These are phyloP conservation scores for Anguilla rostrata DNA, from an alignment of 2,113 vertebrate species.

Conservation along the genomic window DNA sequence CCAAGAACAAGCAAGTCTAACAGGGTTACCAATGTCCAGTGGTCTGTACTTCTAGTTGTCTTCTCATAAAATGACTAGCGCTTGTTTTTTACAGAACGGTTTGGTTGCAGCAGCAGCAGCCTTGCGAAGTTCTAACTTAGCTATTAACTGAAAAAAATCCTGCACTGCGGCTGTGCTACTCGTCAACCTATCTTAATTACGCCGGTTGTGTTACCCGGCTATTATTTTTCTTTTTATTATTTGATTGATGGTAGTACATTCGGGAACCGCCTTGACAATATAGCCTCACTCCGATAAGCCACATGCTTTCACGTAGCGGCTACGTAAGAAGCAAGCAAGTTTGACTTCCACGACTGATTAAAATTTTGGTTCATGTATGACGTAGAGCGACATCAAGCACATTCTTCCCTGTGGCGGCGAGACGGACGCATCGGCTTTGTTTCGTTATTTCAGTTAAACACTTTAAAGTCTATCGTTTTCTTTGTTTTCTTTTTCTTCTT, in stretches of 20 bases:
- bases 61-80: not conserved
- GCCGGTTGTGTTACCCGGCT: not conserved
- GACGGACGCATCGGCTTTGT: not conserved
- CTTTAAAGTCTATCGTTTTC: not conserved
- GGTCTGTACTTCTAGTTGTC: too few species aligned
- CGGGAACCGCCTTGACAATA: not conserved
- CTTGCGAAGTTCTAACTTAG: not conserved
- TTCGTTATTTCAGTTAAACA: not conserved
- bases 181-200: slow-evolving; percentile 18
- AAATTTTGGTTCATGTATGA: slow-evolving; percentile 25
- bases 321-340: not conserved
- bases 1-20: too few species aligned
- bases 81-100: not conserved
- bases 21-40: too few species aligned
- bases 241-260: not conserved
- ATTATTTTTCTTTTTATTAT: slow-evolving; percentile 1
- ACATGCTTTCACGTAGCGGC: not conserved
- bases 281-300: not conserved
- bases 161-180: slow-evolving; percentile 14
- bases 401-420: slow-evolving; percentile 5
- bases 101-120: not conserved
- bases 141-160: not conserved
- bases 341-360: not conserved
- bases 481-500: slow-evolving; percentile 13
- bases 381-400: slow-evolving; percentile 24